Evolutionary conservation across 2,888 invertebrate species (phyloP).

Genomic region (Aproaerema taeniolella): DNA sequence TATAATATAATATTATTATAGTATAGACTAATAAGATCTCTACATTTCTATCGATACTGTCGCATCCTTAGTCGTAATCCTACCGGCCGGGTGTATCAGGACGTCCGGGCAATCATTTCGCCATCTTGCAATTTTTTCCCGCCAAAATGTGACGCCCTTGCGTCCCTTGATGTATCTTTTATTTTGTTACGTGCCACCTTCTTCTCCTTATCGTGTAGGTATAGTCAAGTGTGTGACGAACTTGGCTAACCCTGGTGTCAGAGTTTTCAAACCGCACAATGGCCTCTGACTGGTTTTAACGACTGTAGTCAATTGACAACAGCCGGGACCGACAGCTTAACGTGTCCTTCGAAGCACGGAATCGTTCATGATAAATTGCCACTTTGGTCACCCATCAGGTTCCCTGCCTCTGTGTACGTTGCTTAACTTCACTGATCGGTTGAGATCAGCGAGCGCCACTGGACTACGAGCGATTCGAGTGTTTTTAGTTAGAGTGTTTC

Average conservation of each 20-base stretch:
- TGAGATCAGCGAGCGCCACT: too few species aligned
- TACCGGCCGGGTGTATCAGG: slow-evolving; percentile 47
- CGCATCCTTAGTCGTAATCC: slow-evolving; percentile 11
- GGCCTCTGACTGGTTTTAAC: background rate
- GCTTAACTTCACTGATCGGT: too few species aligned
- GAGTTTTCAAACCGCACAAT: too few species aligned
- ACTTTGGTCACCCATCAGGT: too few species aligned
- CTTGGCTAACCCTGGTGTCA: too few species aligned
- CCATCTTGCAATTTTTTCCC: slow-evolving; percentile 65
- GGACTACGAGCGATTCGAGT: too few species aligned
- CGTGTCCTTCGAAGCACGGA: background rate
- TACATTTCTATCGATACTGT: background rate
- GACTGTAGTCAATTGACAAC: background rate
- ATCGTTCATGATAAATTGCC: background rate
- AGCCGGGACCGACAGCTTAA: background rate
- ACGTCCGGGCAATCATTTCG: slow-evolving; percentile 68
- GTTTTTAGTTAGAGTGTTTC: too few species aligned
- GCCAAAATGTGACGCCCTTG: slow-evolving; percentile 55
- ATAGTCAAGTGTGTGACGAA: background rate
- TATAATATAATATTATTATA: background rate
- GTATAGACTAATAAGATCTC: background rate
- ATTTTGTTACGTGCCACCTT: slow-evolving; percentile 29
- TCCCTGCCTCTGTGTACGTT: too few species aligned
- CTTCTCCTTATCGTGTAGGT: background rate
- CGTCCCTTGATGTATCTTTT: slow-evolving; percentile 54